A percentile compares a stretch with the other conserved stretches of the same genome.
Conservation (phyloP, 2,888 invertebrate species). For the Zootermopsis nevadensis region DNA sequence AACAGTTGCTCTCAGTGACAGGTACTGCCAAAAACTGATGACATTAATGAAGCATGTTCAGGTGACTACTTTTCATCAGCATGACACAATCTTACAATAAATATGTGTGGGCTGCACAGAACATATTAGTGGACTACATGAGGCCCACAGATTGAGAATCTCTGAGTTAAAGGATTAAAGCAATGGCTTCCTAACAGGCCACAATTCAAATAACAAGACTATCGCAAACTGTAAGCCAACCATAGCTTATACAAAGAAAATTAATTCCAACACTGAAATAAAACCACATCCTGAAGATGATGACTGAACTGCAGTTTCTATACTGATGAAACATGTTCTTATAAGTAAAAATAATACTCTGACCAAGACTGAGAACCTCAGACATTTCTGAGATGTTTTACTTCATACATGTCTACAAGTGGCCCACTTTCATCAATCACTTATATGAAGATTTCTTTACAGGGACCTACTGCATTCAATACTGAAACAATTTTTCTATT, state of each 20-base stretch:
- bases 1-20: too few relatives aligned
- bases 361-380: neutral
- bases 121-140: too few relatives aligned
- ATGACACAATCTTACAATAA: too few relatives aligned
- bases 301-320: neutral
- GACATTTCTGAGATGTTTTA: too few relatives aligned
- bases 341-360: neutral
- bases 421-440: neutral
- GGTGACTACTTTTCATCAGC: too few relatives aligned
- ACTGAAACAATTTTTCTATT: neutral
- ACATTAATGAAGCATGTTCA: too few relatives aligned
- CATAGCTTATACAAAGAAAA: neutral
- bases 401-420: too few relatives aligned
- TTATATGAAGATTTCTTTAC: neutral
- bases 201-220: neutral
- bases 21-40: too few relatives aligned
- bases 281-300: neutral
- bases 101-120: too few relatives aligned
- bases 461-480: neutral
- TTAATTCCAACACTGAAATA: neutral
- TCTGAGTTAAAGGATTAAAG: neutral
- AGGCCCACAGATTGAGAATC: too few relatives aligned
- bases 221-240: neutral
- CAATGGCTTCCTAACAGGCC: neutral
- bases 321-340: neutral